A percentile compares a stretch with the other conserved stretches of the same genome.
phyloP scores from a whole-genome alignment of 23 tunicate genomes.

The Halocynthia aurantium region DNA sequence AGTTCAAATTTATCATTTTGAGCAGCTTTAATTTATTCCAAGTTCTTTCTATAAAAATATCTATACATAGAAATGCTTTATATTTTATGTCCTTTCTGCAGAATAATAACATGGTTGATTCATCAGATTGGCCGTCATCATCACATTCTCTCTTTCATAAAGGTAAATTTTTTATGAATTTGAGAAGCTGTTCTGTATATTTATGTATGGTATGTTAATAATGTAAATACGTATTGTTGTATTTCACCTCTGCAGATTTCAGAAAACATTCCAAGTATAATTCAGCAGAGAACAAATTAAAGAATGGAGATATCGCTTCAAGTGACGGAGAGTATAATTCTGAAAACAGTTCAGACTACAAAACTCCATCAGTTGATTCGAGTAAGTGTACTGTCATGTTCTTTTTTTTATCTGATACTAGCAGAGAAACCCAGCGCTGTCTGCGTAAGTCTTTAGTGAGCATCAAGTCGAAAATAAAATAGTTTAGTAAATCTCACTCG shows the following conservation, averaged over 20 bases:
- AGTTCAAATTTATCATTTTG: too few species aligned
- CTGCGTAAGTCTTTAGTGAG: too few species aligned
- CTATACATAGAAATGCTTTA: background rate
- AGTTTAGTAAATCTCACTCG: too few species aligned
- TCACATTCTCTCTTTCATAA: background rate
- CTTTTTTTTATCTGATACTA: too few species aligned
- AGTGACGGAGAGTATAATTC: conserved; percentile 4
- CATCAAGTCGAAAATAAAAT: too few species aligned
- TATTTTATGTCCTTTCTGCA: background rate
- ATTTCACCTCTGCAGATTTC: background rate
- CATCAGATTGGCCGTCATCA: conserved; percentile 5
- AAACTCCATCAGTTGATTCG: too few species aligned
- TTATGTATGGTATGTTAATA: background rate
- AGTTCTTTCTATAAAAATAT: too few species aligned
- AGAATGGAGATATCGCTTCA: background rate
- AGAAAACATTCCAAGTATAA: background rate
- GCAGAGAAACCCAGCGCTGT: too few species aligned
- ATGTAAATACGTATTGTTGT: background rate
- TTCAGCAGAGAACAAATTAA: background rate
- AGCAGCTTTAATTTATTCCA: too few species aligned
- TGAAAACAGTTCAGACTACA: background rate
- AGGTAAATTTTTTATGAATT: background rate
- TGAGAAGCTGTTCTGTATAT: background rate
- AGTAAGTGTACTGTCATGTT: too few species aligned
- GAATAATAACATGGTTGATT: background rate